Base-by-base conservation (phyloP, 2,113 vertebrate genomes). In the Hydropotes inermis region DNA sequence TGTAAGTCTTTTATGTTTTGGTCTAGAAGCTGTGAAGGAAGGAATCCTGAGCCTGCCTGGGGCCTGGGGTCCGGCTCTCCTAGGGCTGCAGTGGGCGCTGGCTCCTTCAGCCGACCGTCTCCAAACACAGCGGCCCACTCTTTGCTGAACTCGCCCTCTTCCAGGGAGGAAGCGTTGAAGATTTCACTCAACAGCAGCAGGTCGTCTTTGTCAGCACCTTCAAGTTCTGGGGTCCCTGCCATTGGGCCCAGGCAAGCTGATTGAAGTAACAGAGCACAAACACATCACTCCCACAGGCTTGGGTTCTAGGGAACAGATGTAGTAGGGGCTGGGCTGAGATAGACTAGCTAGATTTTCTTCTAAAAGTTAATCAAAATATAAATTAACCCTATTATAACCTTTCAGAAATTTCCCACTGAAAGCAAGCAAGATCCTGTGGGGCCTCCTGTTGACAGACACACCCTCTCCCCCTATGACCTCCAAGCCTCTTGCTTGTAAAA, bases 21-120 rank as follows among this genome's bases (percentile, higher is more conserved):
- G 98, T 99, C 99, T 97, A 99, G 97, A 30, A 99, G 99, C 97
- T 99, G 99, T 1, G 99, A 99, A 3, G 99, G 99, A 39, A 99
- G 99, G 97, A 99, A 99, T 92, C 99, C 99, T 16, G 99, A 99
- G 19, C 97, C 95, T 1, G 95, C 6, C 84, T 97, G 97, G 2
- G 99, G 98, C 30, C 95, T 39, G 16, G 11, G 98, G 84, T 99
- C 99, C 6, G 82, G 36, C 27, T 99, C 99, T 23, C 96, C 98
- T 2, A 92, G 50, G 13, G 93, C 98, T 21, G 92, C 93, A 36
- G 96, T 50, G 5, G 95, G 67, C 0, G 87, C 36, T 6, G 98
- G 96, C 52, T 98, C 97, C 74, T 91, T 96, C 23, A 96, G 97
- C 11, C 98, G 98, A 3, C 92, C 91, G 11, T 99, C 99, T 28